Conservation (phyloP, 2,113 vertebrate genomes). For the Amphilophus citrinellus region DNA sequence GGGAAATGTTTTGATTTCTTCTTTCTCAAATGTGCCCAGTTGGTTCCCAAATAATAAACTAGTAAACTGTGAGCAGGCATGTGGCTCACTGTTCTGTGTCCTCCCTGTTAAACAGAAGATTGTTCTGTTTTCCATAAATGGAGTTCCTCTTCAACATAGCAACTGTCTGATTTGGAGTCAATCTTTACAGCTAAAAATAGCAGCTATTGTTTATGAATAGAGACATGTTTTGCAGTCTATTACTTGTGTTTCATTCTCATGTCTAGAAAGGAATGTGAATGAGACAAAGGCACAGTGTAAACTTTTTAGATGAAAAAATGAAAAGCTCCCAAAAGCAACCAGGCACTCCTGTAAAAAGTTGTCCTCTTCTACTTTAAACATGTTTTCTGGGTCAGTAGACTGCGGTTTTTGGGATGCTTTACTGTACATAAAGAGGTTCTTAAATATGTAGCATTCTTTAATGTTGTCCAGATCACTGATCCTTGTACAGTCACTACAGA, state of each 20-base stretch:
- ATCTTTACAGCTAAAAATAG: slow-evolving; percentile 67
- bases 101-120: not conserved
- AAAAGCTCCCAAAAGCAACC: not conserved
- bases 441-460: not conserved
- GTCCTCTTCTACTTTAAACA: not conserved
- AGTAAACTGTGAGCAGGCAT: not conserved
- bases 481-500: not conserved
- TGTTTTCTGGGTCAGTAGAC: not conserved
- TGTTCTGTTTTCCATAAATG: slow-evolving; percentile 27
- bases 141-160: slow-evolving; percentile 46
- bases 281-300: slow-evolving; percentile 55
- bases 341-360: not conserved
- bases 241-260: slow-evolving; percentile 47
- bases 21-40: not conserved
- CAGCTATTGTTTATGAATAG: slow-evolving; percentile 51
- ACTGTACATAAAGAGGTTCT: not conserved
- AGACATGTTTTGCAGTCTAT: slow-evolving; percentile 64
- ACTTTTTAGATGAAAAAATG: slow-evolving; percentile 31
- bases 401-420: not conserved
- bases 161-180: slow-evolving; percentile 44
- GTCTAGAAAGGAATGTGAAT: slow-evolving; percentile 34
- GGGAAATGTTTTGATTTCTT: not conserved
- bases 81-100: not conserved
- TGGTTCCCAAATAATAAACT: not conserved
- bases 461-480: not conserved